A percentile compares a stretch with the other conserved stretches of the same genome.
phyloP scores from a whole-genome alignment of 2,888 invertebrate species.

The Dasysyrphus albostriatus region DNA sequence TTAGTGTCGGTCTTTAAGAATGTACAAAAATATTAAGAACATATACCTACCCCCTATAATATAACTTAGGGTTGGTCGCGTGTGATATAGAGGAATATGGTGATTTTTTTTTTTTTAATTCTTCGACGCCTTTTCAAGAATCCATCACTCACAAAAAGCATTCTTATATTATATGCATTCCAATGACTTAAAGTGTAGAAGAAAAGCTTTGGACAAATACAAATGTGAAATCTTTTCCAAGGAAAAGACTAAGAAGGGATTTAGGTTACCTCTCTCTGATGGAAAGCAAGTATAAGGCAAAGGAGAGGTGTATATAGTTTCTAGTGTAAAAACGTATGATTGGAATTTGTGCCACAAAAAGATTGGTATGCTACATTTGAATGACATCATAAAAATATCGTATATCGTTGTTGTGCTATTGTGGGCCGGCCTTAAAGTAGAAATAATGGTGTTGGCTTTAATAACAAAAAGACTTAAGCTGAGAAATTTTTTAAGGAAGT shows the following conservation, averaged over 20 bases:
- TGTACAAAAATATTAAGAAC: conserved; percentile 63
- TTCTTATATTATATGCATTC: conserved; percentile 54
- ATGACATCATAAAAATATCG: conserved; percentile 3
- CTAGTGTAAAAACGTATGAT: conserved; percentile 31
- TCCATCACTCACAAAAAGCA: conserved; percentile 37
- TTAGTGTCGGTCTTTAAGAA: conserved; percentile 58
- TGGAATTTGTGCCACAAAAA: conserved; percentile 55
- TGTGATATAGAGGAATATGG: conserved; percentile 1
- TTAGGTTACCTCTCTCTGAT: conserved; percentile 58
- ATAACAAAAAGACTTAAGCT: background rate
- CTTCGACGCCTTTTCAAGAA: conserved; percentile 65
- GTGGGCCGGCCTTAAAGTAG: background rate
- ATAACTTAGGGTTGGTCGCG: background rate
- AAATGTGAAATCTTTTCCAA: conserved; percentile 76
- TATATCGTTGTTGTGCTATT: background rate
- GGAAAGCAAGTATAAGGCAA: background rate
- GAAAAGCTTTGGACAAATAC: conserved; percentile 33
- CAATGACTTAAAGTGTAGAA: conserved; percentile 38
- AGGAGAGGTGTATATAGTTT: background rate
- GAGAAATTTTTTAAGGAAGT: conserved; percentile 12
- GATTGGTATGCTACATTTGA: conserved; percentile 27
- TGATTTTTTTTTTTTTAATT: conserved; percentile 60
- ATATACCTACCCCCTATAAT: background rate
- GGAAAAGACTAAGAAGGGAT: conserved; percentile 77
- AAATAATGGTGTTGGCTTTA: background rate